These are phyloP conservation scores for Emydura subglobosa DNA, from an alignment of 2,113 vertebrate species.

Conservation along the genomic window DNA sequence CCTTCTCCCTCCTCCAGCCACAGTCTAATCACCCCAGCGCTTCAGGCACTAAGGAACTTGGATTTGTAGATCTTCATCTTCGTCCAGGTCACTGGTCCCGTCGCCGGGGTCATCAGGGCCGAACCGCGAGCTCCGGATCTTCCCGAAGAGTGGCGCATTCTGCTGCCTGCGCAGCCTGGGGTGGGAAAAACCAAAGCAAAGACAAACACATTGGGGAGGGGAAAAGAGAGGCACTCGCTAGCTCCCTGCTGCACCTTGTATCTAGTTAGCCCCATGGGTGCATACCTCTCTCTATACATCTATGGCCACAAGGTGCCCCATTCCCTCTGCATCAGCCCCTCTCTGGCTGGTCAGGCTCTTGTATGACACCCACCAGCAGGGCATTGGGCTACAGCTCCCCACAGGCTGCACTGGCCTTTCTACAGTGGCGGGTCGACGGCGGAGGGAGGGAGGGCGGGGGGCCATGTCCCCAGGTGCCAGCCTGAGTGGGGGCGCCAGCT, in stretches of 20 bases:
- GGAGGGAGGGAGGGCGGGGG: too few species aligned
- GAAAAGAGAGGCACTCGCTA: neutral
- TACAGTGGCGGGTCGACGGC: too few species aligned
- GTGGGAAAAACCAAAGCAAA: fast-evolving
- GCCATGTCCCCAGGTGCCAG: too few species aligned
- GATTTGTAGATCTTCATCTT: slow-evolving; percentile 93
- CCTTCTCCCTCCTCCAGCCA: neutral
- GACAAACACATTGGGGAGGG: neutral
- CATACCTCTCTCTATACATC: neutral
- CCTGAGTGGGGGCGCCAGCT: too few species aligned
- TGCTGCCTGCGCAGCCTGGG: slow-evolving; percentile 92
- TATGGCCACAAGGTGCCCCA: neutral
- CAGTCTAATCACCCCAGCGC: neutral
- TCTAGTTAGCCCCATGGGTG: neutral
- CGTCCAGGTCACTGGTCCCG: slow-evolving; percentile 87
- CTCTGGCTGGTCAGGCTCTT: neutral
- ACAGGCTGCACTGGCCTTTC: too few species aligned
- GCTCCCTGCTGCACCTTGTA: neutral
- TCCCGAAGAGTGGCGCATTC: slow-evolving; percentile 88
- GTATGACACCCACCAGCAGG: neutral
- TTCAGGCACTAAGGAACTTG: slow-evolving; percentile 86
- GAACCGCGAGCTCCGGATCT: slow-evolving; percentile 90
- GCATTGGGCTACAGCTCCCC: neutral
- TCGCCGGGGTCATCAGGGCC: slow-evolving; percentile 84
- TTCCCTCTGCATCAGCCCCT: neutral